A percentile compares a stretch with the other conserved stretches of the same genome.
These are phyloP conservation scores for Rotaria magnacalcarata DNA, from an alignment of 2,888 invertebrate genomes.

Conservation along the genomic window DNA sequence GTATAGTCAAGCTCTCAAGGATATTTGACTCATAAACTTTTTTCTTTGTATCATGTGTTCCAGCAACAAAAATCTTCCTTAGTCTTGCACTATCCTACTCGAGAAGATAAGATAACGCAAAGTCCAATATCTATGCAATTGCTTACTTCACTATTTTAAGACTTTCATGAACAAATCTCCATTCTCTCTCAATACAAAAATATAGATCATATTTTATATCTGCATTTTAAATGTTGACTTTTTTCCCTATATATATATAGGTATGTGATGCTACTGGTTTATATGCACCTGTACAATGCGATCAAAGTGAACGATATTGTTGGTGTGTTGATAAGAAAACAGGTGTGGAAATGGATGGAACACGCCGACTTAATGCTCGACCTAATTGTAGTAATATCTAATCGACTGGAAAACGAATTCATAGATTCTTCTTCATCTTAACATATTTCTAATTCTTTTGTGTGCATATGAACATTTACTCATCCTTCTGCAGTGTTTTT, in stretches of 20 bases:
- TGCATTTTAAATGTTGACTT: no score
- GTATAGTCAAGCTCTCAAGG: no score
- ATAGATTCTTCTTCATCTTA: background rate
- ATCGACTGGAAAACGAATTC: background rate
- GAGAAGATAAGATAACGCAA: no score
- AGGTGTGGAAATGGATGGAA: constrained; percentile 45
- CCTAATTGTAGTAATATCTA: constrained; percentile 38
- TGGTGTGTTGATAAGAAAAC: constrained; percentile 45
- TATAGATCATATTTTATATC: no score
- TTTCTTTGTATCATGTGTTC: no score
- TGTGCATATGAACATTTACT: background rate
- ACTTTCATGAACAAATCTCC: no score
- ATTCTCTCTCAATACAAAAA: no score
- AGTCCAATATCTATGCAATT: no score
- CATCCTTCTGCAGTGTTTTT: background rate
- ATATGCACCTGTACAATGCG: constrained; percentile 44
- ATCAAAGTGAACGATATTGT: constrained; percentile 41
- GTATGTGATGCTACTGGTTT: constrained; percentile 42
- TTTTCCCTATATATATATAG: background rate
- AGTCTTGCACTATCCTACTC: no score
- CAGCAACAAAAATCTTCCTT: no score
- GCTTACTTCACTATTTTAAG: no score
- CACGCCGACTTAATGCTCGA: constrained; percentile 34
- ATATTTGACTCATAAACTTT: no score
- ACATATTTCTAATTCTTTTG: background rate